Evolutionary conservation across 1,140 invertebrate species (phyloP).

Genomic region (Drosophila pallidifrons): DNA sequence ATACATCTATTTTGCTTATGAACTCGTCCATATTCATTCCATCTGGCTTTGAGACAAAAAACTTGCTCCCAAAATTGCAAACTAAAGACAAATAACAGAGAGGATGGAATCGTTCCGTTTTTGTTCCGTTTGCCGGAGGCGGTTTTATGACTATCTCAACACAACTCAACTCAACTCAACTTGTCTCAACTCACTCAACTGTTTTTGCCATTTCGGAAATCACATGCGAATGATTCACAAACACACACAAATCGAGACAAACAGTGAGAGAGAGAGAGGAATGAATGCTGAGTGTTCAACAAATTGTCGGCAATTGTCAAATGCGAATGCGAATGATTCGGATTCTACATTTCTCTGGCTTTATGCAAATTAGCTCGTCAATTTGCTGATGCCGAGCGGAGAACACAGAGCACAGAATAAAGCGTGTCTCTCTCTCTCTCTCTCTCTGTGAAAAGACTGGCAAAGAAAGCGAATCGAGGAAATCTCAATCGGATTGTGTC

Average conservation of each 20-base stretch:
- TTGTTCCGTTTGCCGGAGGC: slow-evolving; percentile 19
- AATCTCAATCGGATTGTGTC: slow-evolving; percentile 36
- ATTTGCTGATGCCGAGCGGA: slow-evolving; percentile 40
- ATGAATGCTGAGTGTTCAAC: slow-evolving; percentile 28
- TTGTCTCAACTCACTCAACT: slow-evolving; percentile 35
- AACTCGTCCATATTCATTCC: slow-evolving; percentile 60
- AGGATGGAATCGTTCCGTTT: slow-evolving; percentile 16
- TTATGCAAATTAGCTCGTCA: slow-evolving; percentile 62
- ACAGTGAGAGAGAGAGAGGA: not conserved
- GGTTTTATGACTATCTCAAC: slow-evolving; percentile 28
- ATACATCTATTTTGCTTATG: slow-evolving; percentile 25
- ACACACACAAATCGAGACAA: slow-evolving; percentile 6
- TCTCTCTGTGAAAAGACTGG: not conserved
- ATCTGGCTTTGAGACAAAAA: slow-evolving; percentile 48
- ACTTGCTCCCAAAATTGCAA: slow-evolving; percentile 62
- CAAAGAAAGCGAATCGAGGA: slow-evolving; percentile 25
- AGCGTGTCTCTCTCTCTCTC: slow-evolving; percentile 4
- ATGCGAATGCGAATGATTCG: not conserved
- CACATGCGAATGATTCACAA: slow-evolving; percentile 73
- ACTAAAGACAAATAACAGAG: slow-evolving; percentile 26
- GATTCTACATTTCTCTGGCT: slow-evolving; percentile 13
- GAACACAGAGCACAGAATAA: not conserved
- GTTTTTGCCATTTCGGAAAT: slow-evolving; percentile 72
- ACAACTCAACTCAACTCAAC: not conserved
- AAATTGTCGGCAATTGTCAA: slow-evolving; percentile 51